These are phyloP conservation scores for Phlogophora meticulosa DNA, from an alignment of 2,888 invertebrate genomes.

Conservation along the genomic window DNA sequence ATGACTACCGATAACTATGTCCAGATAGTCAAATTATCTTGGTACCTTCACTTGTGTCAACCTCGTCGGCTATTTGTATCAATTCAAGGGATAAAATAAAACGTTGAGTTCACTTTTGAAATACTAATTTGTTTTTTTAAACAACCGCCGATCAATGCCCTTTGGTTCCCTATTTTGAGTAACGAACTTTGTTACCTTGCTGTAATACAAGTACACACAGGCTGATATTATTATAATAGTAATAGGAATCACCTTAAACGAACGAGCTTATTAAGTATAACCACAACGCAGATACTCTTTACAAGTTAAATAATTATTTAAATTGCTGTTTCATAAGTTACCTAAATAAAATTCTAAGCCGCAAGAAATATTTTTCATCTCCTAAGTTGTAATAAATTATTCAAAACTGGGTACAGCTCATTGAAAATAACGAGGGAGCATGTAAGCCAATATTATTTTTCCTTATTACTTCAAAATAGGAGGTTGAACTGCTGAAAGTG, in stretches of 20 bases:
- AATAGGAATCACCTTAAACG: not conserved
- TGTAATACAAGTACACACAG: not conserved
- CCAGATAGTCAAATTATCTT: no score
- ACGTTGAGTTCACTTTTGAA: not conserved
- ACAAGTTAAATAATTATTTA: not conserved
- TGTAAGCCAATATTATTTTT: constrained; percentile 24
- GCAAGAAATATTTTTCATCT: not conserved
- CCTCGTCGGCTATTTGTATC: no score
- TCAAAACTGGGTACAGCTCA: not conserved
- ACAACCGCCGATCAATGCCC: not conserved
- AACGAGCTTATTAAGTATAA: not conserved
- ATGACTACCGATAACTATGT: no score
- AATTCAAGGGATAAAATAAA: no score
- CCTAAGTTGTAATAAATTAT: constrained; percentile 12
- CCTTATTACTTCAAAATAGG: constrained; percentile 31
- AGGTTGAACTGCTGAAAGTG: constrained; percentile 8
- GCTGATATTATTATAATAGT: not conserved
- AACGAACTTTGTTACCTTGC: not conserved
- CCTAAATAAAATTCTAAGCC: not conserved
- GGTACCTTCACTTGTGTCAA: no score
- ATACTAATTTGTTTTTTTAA: constrained; percentile 11
- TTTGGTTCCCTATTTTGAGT: constrained; percentile 3
- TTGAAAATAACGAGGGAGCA: constrained; percentile 31
- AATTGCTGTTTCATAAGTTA: not conserved
- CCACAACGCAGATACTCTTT: not conserved